Evolutionary conservation across 2,113 vertebrate genomes (phyloP).

Genomic region (Cavia aperea): DNA sequence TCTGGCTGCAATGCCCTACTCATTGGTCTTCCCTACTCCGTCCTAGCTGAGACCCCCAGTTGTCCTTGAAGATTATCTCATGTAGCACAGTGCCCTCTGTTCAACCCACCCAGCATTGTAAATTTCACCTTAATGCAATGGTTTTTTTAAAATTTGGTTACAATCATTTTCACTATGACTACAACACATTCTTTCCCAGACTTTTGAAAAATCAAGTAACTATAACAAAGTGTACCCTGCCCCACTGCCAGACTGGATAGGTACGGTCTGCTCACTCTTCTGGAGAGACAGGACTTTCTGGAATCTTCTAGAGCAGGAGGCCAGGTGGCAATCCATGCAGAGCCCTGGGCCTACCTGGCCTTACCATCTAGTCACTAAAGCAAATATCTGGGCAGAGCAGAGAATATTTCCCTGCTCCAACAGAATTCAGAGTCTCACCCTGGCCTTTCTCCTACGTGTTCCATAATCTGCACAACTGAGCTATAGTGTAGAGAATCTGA

Average conservation of each 20-base stretch:
- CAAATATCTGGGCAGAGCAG: neutral
- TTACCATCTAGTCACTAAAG: neutral
- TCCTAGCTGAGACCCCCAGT: neutral
- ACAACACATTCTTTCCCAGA: neutral
- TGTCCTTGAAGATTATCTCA: neutral
- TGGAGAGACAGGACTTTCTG: neutral
- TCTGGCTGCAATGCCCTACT: neutral
- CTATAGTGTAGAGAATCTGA: neutral
- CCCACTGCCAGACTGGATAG: neutral
- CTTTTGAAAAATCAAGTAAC: neutral
- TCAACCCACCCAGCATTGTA: neutral
- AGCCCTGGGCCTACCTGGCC: neutral
- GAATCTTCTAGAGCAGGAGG: neutral
- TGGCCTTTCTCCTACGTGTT: neutral
- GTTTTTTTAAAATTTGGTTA: neutral
- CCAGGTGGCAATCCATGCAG: neutral
- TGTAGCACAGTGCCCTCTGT: neutral
- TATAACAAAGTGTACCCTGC: neutral
- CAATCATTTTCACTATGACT: neutral
- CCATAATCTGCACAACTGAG: neutral
- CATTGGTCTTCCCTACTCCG: fast-evolving
- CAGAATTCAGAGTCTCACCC: no score
- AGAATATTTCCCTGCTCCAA: neutral
- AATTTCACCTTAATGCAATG: neutral
- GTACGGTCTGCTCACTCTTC: neutral